Evolutionary conservation across 2,113 vertebrate genomes (phyloP), one percentile per base, ranked within the genome.

Genomic region (Corythaixoides concolor): DNA sequence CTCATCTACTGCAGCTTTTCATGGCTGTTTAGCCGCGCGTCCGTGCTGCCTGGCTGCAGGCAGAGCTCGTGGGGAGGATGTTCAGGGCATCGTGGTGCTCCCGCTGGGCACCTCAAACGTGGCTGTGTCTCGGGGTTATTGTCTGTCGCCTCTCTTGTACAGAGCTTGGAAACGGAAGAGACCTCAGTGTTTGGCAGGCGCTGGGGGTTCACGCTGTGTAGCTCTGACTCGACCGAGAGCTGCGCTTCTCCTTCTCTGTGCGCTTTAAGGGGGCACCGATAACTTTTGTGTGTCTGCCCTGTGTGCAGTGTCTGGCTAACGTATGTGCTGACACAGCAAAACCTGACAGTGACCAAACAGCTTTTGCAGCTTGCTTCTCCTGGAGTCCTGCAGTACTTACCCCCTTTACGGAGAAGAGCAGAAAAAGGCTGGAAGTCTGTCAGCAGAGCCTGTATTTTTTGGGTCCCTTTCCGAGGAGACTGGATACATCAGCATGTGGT

Each of bases 261-360:
- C 5, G 1, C 19, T 53, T 16, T 5, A 12, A 12, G 26, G 35
- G 21, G 43, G 5, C 35, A 22, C 5, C 4, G 7, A 3, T 30
- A 14, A 11, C n/a, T 21, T 9, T 12, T 59, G 64, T 52, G 64
- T 52, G 39, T 33, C n/a, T 50, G 83, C 76, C 62, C 72, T 52
- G 52, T 5, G 30, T 11, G 24, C 56, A 17, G 59, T 24, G 12
- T 35, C 68, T 85, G 81, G 33, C 49, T 55, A 7, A 43, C 8
- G 16, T 19, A 8, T n/a, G 49, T 30, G 8, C 45, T 45, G 55
- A 32, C 7, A 3, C 1, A 19, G 60, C 32, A 60, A 37, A 80
- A 68, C 2, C 26, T 32, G 13, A 2, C 2, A 22, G 39, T 45
- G 19, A 22, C 62, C 45, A 30, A 52, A 22, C 2, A 21, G 53